Conservation (phyloP, 2,888 invertebrate species). For the Iphiclides podalirius region DNA sequence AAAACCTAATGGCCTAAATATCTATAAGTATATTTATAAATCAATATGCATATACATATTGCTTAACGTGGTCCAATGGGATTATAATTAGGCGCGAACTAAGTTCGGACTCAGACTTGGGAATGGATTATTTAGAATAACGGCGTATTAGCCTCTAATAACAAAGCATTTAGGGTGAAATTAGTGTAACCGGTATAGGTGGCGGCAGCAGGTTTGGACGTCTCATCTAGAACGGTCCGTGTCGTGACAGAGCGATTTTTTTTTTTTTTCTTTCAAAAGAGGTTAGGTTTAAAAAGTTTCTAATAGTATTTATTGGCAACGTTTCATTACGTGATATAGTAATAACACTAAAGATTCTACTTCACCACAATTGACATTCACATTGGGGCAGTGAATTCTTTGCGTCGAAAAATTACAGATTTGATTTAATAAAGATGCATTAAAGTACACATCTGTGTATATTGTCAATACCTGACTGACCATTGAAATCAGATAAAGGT, state of each 20-base stretch:
- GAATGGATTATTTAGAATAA: constrained; percentile 27
- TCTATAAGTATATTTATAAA: constrained; percentile 54
- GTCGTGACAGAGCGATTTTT: not conserved
- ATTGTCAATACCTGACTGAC: too few relatives aligned
- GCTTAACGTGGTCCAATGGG: constrained; percentile 77
- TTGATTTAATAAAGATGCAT: too few relatives aligned
- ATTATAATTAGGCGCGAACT: constrained; percentile 59
- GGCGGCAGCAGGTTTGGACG: constrained; percentile 40
- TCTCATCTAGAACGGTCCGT: not conserved
- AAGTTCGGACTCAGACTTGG: constrained; percentile 46
- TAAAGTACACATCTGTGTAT: too few relatives aligned
- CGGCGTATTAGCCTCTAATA: constrained; percentile 24
- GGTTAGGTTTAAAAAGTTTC: not conserved
- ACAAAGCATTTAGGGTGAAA: constrained; percentile 28
- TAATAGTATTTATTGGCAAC: not conserved
- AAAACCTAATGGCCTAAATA: constrained; percentile 63
- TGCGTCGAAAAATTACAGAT: too few relatives aligned
- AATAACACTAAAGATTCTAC: too few relatives aligned
- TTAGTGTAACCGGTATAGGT: constrained; percentile 25
- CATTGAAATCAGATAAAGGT: too few relatives aligned
- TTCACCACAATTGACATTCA: too few relatives aligned
- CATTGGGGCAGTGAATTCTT: too few relatives aligned
- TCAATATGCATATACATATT: constrained; percentile 63
- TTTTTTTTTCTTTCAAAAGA: too few relatives aligned
- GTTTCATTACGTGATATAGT: too few relatives aligned